Conservation (phyloP, 2,888 invertebrate genomes). For the Dermolepida albohirtum region DNA sequence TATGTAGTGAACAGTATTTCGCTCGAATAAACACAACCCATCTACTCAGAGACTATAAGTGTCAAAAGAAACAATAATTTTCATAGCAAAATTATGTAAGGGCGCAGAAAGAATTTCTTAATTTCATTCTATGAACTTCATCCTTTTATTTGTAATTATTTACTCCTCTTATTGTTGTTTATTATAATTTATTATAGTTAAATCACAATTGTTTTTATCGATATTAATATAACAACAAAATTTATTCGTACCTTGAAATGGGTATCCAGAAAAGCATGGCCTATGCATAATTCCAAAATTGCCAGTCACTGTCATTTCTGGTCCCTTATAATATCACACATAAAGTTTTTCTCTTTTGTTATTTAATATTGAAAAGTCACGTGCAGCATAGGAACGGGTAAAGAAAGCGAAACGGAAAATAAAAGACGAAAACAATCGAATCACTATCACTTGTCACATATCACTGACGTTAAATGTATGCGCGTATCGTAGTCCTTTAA, state of each 20-base stretch:
- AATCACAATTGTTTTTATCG: too few relatives aligned
- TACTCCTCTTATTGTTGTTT: not conserved
- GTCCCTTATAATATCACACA: constrained; percentile 6
- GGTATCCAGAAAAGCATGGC: constrained; percentile 65
- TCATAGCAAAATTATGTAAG: too few relatives aligned
- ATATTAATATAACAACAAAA: not conserved
- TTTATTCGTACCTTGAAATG: constrained; percentile 63
- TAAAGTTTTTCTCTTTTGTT: constrained; percentile 3
- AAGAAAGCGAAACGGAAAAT: not conserved
- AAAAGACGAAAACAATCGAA: constrained; percentile 3
- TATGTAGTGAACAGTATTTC: too few relatives aligned
- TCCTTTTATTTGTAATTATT: not conserved
- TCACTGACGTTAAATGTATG: too few relatives aligned
- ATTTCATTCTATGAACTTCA: too few relatives aligned
- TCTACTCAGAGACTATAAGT: too few relatives aligned
- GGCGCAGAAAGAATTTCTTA: too few relatives aligned
- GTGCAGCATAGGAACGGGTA: not conserved
- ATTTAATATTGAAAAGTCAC: constrained; percentile 4
- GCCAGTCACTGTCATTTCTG: constrained; percentile 63
- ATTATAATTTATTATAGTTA: not conserved
- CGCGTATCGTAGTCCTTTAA: too few relatives aligned
- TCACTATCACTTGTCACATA: constrained; percentile 27
- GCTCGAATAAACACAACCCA: too few relatives aligned
- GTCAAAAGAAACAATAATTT: too few relatives aligned
- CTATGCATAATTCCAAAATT: constrained; percentile 66